Evolutionary conservation across 2,888 invertebrate species (phyloP).

Genomic region (Hirtodrosophila histrioides): DNA sequence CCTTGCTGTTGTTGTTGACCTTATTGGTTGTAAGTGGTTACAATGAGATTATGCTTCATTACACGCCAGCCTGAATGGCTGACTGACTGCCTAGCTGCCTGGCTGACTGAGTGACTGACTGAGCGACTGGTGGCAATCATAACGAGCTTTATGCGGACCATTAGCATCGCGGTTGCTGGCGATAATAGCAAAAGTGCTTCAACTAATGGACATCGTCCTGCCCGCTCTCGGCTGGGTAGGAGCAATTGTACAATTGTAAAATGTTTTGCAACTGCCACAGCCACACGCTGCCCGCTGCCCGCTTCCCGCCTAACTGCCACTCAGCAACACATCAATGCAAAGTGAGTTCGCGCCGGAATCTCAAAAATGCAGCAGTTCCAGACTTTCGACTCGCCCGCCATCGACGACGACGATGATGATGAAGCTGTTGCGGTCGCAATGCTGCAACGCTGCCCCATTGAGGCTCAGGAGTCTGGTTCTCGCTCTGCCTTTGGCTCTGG

Average conservation of each 20-base stretch:
- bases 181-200: constrained; percentile 73
- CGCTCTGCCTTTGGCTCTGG: constrained; percentile 7
- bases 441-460: constrained; percentile 19
- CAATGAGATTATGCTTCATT: constrained; percentile 81
- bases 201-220: constrained; percentile 67
- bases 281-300: constrained; percentile 12
- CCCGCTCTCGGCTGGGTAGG: constrained; percentile 11
- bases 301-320: background rate
- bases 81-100: constrained; percentile 16
- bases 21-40: constrained; percentile 77
- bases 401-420: constrained; percentile 54
- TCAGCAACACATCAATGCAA: constrained; percentile 52
- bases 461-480: constrained; percentile 25
- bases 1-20: constrained; percentile 50
- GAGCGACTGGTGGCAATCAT: constrained; percentile 65
- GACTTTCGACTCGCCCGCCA: constrained; percentile 46
- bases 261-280: constrained; percentile 47
- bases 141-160: constrained; percentile 75
- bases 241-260: constrained; percentile 70
- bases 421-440: constrained; percentile 71
- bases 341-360: constrained; percentile 67
- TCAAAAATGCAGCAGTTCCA: constrained; percentile 71
- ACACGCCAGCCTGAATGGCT: constrained; percentile 44
- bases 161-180: constrained; percentile 71
- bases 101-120: constrained; percentile 15